A percentile compares a stretch with the other conserved stretches of the same genome.
Conservation (phyloP, 2,888 invertebrate species). For the Tinea pellionella region DNA sequence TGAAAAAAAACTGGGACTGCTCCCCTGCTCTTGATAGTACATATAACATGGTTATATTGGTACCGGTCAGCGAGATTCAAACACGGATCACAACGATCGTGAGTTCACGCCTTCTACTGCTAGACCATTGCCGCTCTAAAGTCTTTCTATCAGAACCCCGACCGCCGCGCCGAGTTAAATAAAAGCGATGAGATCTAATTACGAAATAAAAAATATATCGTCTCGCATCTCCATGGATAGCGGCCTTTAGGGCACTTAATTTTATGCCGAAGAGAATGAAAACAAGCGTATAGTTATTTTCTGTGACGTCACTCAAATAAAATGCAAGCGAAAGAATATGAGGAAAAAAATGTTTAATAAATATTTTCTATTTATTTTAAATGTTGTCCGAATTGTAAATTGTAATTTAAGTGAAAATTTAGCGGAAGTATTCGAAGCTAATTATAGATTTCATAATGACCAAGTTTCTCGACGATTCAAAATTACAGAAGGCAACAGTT, state of each 20-base stretch:
- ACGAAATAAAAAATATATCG: too few species aligned
- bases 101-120: too few species aligned
- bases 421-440: conserved; percentile 34
- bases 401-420: neutral
- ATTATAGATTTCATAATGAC: conserved; percentile 50
- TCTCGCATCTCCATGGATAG: too few species aligned
- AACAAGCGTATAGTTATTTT: neutral
- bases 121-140: too few species aligned
- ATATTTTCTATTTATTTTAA: neutral
- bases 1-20: too few species aligned
- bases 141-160: too few species aligned
- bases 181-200: too few species aligned
- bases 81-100: too few species aligned
- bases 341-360: neutral
- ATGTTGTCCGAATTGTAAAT: neutral
- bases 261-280: neutral
- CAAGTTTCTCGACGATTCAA: conserved; percentile 39
- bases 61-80: too few species aligned
- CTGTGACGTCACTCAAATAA: neutral
- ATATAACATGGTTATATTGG: too few species aligned
- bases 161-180: too few species aligned
- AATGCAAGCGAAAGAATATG: neutral
- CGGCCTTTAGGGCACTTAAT: neutral
- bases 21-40: too few species aligned
- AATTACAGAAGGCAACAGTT: neutral